Conservation (phyloP, 2,797 vertebrate genomes). For the Sebastes vulpes region DNA sequence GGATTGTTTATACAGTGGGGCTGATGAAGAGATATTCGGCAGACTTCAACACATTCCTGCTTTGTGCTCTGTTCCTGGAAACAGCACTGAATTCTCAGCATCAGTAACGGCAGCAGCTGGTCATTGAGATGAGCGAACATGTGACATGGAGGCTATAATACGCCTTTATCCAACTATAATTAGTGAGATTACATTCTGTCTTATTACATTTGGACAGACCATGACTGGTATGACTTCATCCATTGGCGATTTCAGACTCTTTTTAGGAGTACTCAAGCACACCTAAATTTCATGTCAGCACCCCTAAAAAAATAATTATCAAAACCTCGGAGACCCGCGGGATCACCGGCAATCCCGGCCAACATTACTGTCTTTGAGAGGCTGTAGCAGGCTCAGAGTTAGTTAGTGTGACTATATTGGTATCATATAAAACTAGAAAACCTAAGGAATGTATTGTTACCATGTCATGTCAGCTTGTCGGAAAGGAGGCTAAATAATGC, state of each 20-base stretch:
- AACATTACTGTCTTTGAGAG: too few relatives aligned
- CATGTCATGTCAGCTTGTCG: too few relatives aligned
- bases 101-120: slow-evolving; percentile 61
- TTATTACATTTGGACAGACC: slow-evolving; percentile 23
- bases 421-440: too few relatives aligned
- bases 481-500: too few relatives aligned
- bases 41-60: slow-evolving; percentile 78
- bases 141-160: slow-evolving; percentile 28
- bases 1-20: slow-evolving; percentile 74
- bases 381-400: too few relatives aligned
- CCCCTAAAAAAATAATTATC: too few relatives aligned
- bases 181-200: slow-evolving; percentile 19
- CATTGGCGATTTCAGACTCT: background rate
- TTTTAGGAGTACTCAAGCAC: too few relatives aligned
- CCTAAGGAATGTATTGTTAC: too few relatives aligned
- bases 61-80: slow-evolving; percentile 72
- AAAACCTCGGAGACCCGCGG: too few relatives aligned
- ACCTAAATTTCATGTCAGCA: too few relatives aligned
- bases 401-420: too few relatives aligned
- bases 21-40: slow-evolving; percentile 77
- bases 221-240: slow-evolving; percentile 34
- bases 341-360: too few relatives aligned
- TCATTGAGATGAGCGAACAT: slow-evolving; percentile 48
- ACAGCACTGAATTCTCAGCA: slow-evolving; percentile 52
- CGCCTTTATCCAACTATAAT: slow-evolving; percentile 14